phyloP scores from a whole-genome alignment of 2,888 invertebrate genomes.

The Choreutis nemorana region DNA sequence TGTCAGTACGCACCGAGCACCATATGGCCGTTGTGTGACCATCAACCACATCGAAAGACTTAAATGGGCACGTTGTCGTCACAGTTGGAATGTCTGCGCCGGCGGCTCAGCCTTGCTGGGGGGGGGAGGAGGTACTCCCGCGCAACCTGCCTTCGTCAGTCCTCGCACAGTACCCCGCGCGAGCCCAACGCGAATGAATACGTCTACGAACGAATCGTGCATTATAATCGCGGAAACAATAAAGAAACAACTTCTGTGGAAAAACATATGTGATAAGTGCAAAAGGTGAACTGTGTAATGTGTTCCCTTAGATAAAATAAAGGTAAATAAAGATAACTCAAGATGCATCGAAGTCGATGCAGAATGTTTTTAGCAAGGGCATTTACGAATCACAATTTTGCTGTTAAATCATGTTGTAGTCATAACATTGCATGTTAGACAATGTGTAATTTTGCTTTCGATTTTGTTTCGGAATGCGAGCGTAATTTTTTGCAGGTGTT shows the following conservation, averaged over 20 bases:
- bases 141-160: conserved; percentile 50
- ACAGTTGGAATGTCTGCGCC: conserved; percentile 51
- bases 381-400: conserved; percentile 22
- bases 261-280: conserved; percentile 14
- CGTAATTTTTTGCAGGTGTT: conserved; percentile 23
- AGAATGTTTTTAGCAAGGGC: conserved; percentile 30
- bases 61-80: conserved; percentile 64
- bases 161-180: conserved; percentile 40
- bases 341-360: conserved; percentile 17
- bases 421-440: conserved; percentile 7
- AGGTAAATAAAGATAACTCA: conserved; percentile 24
- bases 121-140: conserved; percentile 23
- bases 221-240: too few species aligned
- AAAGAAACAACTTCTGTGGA: conserved; percentile 7
- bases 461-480: too few species aligned
- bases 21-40: conserved; percentile 58
- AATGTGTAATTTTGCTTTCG: too few species aligned
- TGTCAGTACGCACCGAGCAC: conserved; percentile 36
- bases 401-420: conserved; percentile 19
- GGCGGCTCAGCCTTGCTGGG: conserved; percentile 36
- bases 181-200: conserved; percentile 34
- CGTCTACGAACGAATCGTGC: too few species aligned
- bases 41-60: conserved; percentile 60
- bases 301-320: conserved; percentile 22
- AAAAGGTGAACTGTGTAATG: conserved; percentile 32